Evolutionary conservation across 1,140 invertebrate genomes (phyloP).

Genomic region (Colletes gigas): DNA sequence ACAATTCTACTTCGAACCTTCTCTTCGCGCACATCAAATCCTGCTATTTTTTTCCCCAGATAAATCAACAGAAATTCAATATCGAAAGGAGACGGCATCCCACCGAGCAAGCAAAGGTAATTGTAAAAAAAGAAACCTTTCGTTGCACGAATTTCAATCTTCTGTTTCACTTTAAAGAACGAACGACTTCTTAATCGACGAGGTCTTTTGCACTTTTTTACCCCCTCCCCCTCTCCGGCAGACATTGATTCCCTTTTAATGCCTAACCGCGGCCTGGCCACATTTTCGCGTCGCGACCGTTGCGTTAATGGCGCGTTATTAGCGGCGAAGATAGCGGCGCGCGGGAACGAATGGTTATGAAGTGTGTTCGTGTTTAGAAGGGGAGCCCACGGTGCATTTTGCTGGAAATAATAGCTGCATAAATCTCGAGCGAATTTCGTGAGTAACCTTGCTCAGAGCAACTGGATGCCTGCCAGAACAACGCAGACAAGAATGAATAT

Average conservation of each 20-base stretch:
- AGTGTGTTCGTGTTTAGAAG: conserved; percentile 56
- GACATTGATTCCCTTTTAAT: background rate
- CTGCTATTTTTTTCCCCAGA: conserved; percentile 8
- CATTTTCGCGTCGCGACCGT: background rate
- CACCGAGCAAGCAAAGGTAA: background rate
- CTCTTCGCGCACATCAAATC: conserved; percentile 15
- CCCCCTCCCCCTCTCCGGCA: background rate
- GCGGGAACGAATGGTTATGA: conserved; percentile 43
- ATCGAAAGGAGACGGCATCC: conserved; percentile 5
- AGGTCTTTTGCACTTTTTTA: background rate
- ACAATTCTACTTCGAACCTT: too few species aligned
- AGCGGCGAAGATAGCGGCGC: conserved; percentile 28
- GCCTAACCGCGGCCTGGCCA: background rate
- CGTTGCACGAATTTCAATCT: too few species aligned
- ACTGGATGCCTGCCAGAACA: conserved; percentile 69
- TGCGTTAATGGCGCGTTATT: conserved; percentile 49
- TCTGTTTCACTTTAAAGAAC: background rate
- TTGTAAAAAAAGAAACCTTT: background rate
- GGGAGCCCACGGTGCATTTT: conserved; percentile 35
- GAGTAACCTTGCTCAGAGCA: conserved; percentile 58
- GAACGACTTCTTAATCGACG: conserved; percentile 1
- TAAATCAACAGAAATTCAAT: conserved; percentile 17
- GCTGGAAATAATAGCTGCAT: conserved; percentile 70
- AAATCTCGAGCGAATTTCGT: conserved; percentile 66
- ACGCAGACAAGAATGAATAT: conserved; percentile 43